phyloP scores from a whole-genome alignment of 2,888 invertebrate species.

The Morpho deidamia region DNA sequence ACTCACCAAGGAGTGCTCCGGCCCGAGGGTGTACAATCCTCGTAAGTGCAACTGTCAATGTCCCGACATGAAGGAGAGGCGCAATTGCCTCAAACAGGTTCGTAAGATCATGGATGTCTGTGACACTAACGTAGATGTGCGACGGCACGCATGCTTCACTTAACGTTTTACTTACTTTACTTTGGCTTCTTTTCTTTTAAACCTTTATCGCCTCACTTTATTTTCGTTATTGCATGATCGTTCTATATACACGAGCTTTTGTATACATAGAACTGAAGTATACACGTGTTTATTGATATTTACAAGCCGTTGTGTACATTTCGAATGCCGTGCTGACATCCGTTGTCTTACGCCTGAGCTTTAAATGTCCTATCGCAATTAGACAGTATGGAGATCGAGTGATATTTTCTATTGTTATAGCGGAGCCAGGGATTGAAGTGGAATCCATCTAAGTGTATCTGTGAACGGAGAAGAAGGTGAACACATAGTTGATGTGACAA shows the following conservation, averaged over 20 bases:
- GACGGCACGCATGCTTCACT: conserved; percentile 41
- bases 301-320: neutral
- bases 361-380: conserved; percentile 22
- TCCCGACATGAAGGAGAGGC: conserved; percentile 60
- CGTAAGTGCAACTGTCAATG: conserved; percentile 75
- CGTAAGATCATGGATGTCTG: conserved; percentile 72
- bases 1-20: conserved; percentile 44
- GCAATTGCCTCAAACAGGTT: conserved; percentile 65
- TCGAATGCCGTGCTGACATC: conserved; percentile 49
- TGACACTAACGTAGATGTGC: conserved; percentile 48
- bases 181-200: conserved; percentile 34
- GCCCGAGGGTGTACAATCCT: conserved; percentile 57
- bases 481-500: neutral
- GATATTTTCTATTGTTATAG: conserved; percentile 56
- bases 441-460: conserved; percentile 67
- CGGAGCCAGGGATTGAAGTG: conserved; percentile 66
- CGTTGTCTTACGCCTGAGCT: conserved; percentile 55
- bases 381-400: conserved; percentile 28
- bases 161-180: conserved; percentile 31
- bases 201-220: neutral
- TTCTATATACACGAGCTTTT: too few relatives aligned
- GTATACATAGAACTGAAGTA: too few relatives aligned
- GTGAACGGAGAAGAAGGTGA: conserved; percentile 43
- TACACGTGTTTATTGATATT: too few relatives aligned
- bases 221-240: neutral